phyloP scores from a whole-genome alignment of 2,797 vertebrate species.

The Philypnodon macrostomus region DNA sequence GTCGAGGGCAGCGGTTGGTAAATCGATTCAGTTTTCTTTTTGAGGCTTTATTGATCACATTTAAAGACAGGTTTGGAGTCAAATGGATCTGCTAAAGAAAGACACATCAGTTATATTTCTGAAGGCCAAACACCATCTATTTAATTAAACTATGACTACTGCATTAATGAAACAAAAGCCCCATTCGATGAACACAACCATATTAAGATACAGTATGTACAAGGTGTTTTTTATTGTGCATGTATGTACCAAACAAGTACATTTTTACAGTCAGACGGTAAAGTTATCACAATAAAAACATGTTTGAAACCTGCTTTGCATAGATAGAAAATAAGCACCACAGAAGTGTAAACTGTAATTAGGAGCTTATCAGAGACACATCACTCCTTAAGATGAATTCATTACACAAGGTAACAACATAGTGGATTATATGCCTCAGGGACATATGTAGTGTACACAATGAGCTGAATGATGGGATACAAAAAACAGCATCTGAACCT shows the following conservation, averaged over 20 bases:
- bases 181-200: not conserved
- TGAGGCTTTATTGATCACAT: constrained; percentile 12
- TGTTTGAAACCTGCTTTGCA: constrained; percentile 70
- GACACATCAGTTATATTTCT: not conserved
- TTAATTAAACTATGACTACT: not conserved
- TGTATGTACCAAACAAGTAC: constrained; percentile 63
- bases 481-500: too few relatives aligned
- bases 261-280: constrained; percentile 37
- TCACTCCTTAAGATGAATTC: not conserved
- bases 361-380: constrained; percentile 15
- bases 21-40: not conserved
- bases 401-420: constrained; percentile 19
- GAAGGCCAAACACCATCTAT: not conserved
- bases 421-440: not conserved
- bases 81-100: constrained; percentile 14
- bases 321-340: constrained; percentile 76
- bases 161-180: not conserved
- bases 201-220: too few relatives aligned
- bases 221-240: constrained; percentile 71
- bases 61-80: constrained; percentile 2
- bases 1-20: not conserved
- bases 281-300: constrained; percentile 47
- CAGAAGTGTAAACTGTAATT: constrained; percentile 54
- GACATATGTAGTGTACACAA: too few relatives aligned
- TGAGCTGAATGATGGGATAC: not conserved